Base-by-base conservation (phyloP, 2,797 vertebrate genomes). In the Botia almorhae region DNA sequence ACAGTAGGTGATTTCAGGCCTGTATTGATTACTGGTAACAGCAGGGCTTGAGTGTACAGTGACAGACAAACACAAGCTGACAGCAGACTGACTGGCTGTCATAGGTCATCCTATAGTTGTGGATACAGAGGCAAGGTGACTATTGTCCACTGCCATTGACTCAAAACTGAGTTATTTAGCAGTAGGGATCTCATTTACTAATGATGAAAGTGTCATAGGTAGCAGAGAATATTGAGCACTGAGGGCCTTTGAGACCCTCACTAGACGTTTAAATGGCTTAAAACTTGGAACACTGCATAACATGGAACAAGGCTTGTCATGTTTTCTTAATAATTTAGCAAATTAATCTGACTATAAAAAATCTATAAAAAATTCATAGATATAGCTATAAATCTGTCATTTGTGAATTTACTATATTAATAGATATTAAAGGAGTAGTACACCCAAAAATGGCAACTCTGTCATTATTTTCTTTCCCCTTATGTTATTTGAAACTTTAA, bases 21-120 rank as follows among this genome's bases (percentile, higher is more conserved):
- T 93, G 92, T 98, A 97, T 98, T 96, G 96, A 98, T 98, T 98
- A 97, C 97, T 94, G 93, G 94, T 94, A 96, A 96, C 96, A 96
- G 94, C 95, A 95, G 95, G 95, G 96, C 95, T 94, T 93, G 95
- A 96, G 97, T 95, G 96, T 95, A 94, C 91, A 93, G 94, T 96
- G 89, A 91, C 92, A 93, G 93, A 89, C 92, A 81, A 89, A 76
- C 82, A 79, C 75, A 82, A 73, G 50, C 69, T 69, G 51, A 78
- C 80, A 85, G 86, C 82, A 82, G 91, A 88, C 70, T 81, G 87
- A 90, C 87, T 77, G 88, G 80, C 78, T 76, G 79, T 75, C 76
- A 83, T 69, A 65, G 51, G 53, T 69, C 70, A 68, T 81, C 65
- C 85, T 65, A 51, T 63, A 23, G 19, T 13, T 51, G 69, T 21